Conservation (phyloP, 2,888 invertebrate species). For the Pyrrhia umbra region DNA sequence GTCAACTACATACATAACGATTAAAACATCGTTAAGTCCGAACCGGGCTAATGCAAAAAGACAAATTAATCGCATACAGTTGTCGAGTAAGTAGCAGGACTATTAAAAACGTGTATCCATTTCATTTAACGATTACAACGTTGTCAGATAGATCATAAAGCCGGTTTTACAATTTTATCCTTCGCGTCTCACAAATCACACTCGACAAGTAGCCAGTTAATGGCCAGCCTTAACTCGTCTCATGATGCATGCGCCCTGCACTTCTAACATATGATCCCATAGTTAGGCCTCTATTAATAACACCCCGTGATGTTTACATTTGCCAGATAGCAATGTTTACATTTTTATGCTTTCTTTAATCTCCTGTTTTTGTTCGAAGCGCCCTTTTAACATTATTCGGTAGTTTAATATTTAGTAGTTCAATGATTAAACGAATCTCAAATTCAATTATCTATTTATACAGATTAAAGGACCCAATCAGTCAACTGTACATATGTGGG, state of each 20-base stretch:
- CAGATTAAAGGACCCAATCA: conserved; percentile 17
- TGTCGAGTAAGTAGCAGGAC: conserved; percentile 38
- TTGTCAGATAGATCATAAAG: conserved; percentile 53
- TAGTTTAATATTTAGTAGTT: conserved; percentile 1
- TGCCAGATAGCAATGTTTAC: conserved; percentile 84
- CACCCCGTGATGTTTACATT: conserved; percentile 78
- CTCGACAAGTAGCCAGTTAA: conserved; percentile 57
- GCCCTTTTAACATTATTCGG: conserved; percentile 32
- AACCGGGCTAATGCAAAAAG: conserved; percentile 38
- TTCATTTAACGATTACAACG: conserved; percentile 51
- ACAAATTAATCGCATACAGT: conserved; percentile 39
- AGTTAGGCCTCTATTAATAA: conserved; percentile 82
- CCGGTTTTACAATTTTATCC: conserved; percentile 60
- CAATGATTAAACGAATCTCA: neutral
- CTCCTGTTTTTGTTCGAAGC: conserved; percentile 57
- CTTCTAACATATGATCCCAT: conserved; percentile 74
- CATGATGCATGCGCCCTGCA: conserved; percentile 63
- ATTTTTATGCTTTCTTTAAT: conserved; percentile 75
- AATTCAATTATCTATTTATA: conserved; percentile 17
- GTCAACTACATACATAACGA: conserved; percentile 21
- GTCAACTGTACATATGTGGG: conserved; percentile 42
- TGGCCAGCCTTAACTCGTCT: conserved; percentile 62
- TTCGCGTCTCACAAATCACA: conserved; percentile 57
- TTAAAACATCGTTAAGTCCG: conserved; percentile 44
- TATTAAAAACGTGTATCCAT: conserved; percentile 56